phyloP scores from a whole-genome alignment of 2,113 vertebrate genomes.

The Genyomyrus donnyi region DNA sequence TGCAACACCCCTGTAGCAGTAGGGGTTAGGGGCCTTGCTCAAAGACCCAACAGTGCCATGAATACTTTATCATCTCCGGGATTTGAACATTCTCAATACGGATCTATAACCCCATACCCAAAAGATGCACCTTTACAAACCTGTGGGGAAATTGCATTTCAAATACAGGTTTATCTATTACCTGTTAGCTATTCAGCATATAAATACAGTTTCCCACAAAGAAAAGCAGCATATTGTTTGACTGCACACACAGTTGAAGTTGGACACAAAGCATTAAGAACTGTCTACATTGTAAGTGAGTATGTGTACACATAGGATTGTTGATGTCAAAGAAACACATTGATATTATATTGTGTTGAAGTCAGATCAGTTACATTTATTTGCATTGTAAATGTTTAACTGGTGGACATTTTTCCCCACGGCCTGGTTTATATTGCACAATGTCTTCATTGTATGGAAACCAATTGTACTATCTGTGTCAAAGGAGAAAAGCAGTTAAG shows the following conservation, averaged over 20 bases:
- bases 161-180: neutral
- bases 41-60: neutral
- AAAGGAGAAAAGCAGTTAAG: neutral
- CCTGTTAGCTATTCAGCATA: neutral
- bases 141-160: neutral
- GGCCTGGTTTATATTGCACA: neutral
- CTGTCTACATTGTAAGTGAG: neutral
- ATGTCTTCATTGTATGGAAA: neutral
- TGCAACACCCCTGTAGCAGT: neutral
- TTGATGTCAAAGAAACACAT: conserved; percentile 5
- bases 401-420: neutral
- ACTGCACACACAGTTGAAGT: neutral
- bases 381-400: conserved; percentile 16
- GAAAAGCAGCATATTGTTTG: neutral
- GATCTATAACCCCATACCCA: neutral
- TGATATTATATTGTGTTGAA: conserved; percentile 1
- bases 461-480: neutral
- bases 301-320: neutral
- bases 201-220: neutral
- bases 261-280: neutral
- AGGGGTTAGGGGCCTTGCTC: neutral
- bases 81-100: neutral
- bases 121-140: neutral
- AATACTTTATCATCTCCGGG: neutral
- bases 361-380: conserved; percentile 15